A percentile compares a stretch with the other conserved stretches of the same genome.
phyloP scores from a whole-genome alignment of 2,888 invertebrate species.

The Abscondita cerata region DNA sequence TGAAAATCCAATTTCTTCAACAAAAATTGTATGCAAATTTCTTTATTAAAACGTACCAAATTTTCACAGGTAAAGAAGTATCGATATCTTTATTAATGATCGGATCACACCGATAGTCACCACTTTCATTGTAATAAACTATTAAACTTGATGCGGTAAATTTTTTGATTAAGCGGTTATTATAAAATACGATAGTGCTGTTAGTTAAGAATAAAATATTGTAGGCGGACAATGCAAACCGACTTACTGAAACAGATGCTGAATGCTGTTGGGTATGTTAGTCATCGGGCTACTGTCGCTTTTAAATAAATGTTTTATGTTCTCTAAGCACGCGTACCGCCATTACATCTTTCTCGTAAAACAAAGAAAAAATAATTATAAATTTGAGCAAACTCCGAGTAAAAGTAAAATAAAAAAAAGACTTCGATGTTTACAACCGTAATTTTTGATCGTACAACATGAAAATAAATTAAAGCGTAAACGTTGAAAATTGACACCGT shows the following conservation, averaged over 20 bases:
- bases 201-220: constrained; percentile 33
- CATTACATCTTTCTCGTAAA: constrained; percentile 1
- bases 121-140: no score
- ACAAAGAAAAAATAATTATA: constrained; percentile 4
- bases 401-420: neutral
- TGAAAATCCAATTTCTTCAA: no score
- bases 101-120: no score
- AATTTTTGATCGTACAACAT: no score
- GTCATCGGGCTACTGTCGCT: constrained; percentile 25
- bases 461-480: constrained; percentile 15
- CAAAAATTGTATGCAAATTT: no score
- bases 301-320: constrained; percentile 27
- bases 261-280: constrained; percentile 22
- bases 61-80: no score
- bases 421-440: no score
- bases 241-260: constrained; percentile 33
- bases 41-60: no score
- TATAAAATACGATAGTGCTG: constrained; percentile 19
- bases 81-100: no score
- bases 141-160: no score
- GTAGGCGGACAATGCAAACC: constrained; percentile 34
- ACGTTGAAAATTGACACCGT: constrained; percentile 27
- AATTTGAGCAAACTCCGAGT: constrained; percentile 1
- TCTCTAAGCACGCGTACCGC: constrained; percentile 20
- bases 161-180: constrained; percentile 18